Evolutionary conservation across 2,797 vertebrate species (phyloP), one percentile per base, ranked within the genome.

Genomic region (Epinephelus malabaricus): DNA sequence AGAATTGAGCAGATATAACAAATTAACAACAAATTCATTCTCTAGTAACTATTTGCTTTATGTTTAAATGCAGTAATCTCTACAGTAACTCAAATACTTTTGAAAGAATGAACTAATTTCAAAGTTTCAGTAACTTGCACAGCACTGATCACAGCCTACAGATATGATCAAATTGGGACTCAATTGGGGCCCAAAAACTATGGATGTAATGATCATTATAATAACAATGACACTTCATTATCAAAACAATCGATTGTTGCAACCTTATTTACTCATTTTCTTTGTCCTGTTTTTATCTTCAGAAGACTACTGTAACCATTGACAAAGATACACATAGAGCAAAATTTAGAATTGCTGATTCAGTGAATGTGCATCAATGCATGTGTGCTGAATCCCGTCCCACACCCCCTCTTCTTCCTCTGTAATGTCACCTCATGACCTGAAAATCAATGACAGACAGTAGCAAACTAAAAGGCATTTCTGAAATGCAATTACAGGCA

Each of bases 361-460:
- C 50, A 77, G 65, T 84, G 43, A 79, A 89, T 61, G 68, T 55
- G 69, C 61, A 73, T 87, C 38, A 49, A 76, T 79, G 49, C 56
- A 49, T 63, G 61, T 23, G 45, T 76, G 65, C 27, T 81, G 78
- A 78, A 75, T 69, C 64, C 38, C 45, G 15, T 65, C 53, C 65
- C 43, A 56, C 59, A 12, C 61, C 73, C 77, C 10, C 73, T 82
- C 70, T 49, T 34, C 60, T 65, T 83, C 78, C 94, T 93, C 47
- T 93, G 93, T 94, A 89, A 92, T 91, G 86, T 92, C 10, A 30
- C 92, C 89, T 93, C 92, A 93, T 96, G 95, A 91, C 95, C 94
- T 94, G 88, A 93, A 96, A 97, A 97, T 97, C 96, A 96, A 96
- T 97, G 95, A 72, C 86, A 90, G 94, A 94, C 94, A 95, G 95